Percentiles rank a stretch among this genome's conserved stretches.
phyloP scores from a whole-genome alignment of 2,888 invertebrate species.

The Sabatieria punctata region DNA sequence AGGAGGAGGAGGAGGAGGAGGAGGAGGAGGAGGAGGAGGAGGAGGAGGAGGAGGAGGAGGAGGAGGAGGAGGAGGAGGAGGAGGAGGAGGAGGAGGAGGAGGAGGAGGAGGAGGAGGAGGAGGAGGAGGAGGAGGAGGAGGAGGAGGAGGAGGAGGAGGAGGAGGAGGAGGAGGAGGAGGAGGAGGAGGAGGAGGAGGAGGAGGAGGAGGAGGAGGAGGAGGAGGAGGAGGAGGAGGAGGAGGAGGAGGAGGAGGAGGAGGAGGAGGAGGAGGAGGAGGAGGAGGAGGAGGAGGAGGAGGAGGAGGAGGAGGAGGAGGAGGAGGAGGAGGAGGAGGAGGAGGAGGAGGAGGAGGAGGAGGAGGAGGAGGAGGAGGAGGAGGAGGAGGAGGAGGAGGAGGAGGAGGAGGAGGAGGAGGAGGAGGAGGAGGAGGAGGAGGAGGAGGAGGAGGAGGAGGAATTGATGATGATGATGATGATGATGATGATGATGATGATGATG shows the following conservation, averaged over 20 bases:
- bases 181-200: background rate
- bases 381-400: background rate
- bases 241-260: background rate
- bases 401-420: background rate
- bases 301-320: background rate
- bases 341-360: background rate
- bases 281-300: background rate
- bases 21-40: constrained; percentile 1
- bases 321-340: constrained; percentile 1
- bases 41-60: background rate
- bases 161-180: background rate
- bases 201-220: background rate
- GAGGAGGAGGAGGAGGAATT: too few relatives aligned
- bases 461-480: constrained; percentile 3
- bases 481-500: background rate
- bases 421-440: background rate
- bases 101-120: background rate
- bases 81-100: background rate
- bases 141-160: background rate
- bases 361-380: background rate
- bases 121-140: background rate
- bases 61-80: background rate
- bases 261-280: background rate
- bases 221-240: background rate
- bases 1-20: constrained; percentile 3